phyloP scores from a whole-genome alignment of 2,797 vertebrate genomes.

The Clarias pachynema region DNA sequence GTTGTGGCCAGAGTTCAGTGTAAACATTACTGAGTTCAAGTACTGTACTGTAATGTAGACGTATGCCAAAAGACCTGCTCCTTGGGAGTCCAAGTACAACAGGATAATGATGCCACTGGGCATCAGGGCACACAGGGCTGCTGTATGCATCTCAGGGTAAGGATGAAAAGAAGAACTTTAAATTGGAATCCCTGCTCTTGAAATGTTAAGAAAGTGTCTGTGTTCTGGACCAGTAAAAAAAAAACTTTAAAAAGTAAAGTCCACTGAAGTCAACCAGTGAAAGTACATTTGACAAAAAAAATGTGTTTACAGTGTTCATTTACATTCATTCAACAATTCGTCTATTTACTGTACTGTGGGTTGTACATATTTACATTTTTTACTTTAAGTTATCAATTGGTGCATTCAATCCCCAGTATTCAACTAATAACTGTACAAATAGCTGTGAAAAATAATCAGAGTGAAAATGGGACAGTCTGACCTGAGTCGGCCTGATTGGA shows the following conservation, averaged over 20 bases:
- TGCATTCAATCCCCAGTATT: too few relatives aligned
- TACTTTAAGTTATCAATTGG: too few relatives aligned
- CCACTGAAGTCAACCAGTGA: not conserved
- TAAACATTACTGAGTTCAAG: not conserved
- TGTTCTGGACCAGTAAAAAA: not conserved
- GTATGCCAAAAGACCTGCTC: not conserved
- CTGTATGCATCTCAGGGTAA: not conserved
- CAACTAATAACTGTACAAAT: too few relatives aligned
- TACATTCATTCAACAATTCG: not conserved
- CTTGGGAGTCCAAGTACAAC: not conserved
- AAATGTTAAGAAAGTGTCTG: not conserved
- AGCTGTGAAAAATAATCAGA: too few relatives aligned
- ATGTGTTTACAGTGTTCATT: not conserved
- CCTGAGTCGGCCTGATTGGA: too few relatives aligned
- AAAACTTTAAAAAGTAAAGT: not conserved
- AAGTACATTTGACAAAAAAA: not conserved
- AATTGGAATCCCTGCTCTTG: not conserved
- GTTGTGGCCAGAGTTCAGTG: not conserved
- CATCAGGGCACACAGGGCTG: not conserved
- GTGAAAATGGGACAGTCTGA: too few relatives aligned
- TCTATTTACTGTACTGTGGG: not conserved
- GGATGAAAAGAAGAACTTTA: not conserved
- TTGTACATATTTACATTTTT: not conserved
- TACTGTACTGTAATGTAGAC: not conserved
- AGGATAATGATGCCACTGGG: not conserved